phyloP scores from a whole-genome alignment of 2,113 vertebrate genomes.

The Lipophrys pholis region DNA sequence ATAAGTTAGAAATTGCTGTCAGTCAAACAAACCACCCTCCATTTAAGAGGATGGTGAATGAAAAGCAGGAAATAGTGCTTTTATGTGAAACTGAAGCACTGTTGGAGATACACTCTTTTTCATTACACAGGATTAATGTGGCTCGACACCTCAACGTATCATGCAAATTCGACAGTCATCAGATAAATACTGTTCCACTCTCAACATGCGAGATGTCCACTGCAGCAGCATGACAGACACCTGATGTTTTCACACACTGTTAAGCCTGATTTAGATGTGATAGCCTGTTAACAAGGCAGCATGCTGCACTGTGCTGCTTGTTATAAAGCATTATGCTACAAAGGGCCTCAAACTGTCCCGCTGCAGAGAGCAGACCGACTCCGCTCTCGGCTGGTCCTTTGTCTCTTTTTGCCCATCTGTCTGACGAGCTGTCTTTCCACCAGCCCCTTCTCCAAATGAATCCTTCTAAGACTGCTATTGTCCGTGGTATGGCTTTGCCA shows the following conservation, averaged over 20 bases:
- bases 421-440: constrained; percentile 17
- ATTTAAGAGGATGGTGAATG: background rate
- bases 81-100: background rate
- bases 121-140: background rate
- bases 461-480: constrained; percentile 39
- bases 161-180: no score
- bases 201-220: background rate
- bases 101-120: background rate
- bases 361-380: constrained; percentile 2
- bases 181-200: background rate
- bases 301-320: constrained; percentile 7
- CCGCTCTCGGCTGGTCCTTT: constrained; percentile 20
- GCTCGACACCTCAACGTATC: background rate
- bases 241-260: constrained; percentile 10
- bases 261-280: constrained; percentile 11
- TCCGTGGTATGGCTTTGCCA: constrained; percentile 13
- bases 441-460: constrained; percentile 31
- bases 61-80: background rate
- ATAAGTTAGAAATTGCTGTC: no score
- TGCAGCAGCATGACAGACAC: constrained; percentile 7
- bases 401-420: constrained; percentile 23
- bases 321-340: constrained; percentile 10
- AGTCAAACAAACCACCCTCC: no score
- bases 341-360: background rate
- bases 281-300: constrained; percentile 10